phyloP scores from a whole-genome alignment of 2,888 invertebrate species.

The Parnassius glacialis region DNA sequence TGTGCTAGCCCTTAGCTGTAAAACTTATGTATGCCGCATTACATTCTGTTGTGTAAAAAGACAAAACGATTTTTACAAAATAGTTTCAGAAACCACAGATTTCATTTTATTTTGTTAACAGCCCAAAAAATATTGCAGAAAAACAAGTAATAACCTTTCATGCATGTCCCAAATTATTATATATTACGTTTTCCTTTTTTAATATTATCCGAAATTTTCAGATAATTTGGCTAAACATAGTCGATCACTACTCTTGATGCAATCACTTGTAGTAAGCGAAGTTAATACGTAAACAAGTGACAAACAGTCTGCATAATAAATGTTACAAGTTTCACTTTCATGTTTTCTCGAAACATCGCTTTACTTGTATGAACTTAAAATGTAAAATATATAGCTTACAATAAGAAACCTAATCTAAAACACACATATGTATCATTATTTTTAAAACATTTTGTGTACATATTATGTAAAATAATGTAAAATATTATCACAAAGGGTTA shows the following conservation, averaged over 20 bases:
- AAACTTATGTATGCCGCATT: too few species aligned
- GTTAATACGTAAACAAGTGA: not conserved
- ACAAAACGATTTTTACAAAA: too few species aligned
- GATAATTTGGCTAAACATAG: not conserved
- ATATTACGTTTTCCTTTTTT: too few species aligned
- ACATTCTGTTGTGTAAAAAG: too few species aligned
- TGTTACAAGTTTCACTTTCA: not conserved
- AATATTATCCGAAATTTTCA: not conserved
- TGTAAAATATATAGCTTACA: too few species aligned
- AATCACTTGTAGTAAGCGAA: not conserved
- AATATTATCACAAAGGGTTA: conserved; percentile 23
- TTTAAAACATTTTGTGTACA: not conserved
- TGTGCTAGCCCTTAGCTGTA: too few species aligned
- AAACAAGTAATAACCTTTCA: too few species aligned
- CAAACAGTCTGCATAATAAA: not conserved
- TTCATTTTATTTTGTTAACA: too few species aligned
- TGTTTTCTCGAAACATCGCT: too few species aligned
- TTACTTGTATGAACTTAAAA: not conserved
- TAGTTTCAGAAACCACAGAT: too few species aligned
- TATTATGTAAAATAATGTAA: not conserved
- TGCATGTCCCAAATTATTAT: too few species aligned
- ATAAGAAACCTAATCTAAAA: not conserved
- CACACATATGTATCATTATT: not conserved
- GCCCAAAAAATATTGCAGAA: too few species aligned
- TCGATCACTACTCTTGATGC: not conserved